Evolutionary conservation across 2,888 invertebrate genomes (phyloP), one percentile per base, ranked within the genome.

Genomic region (Troilus luridus): DNA sequence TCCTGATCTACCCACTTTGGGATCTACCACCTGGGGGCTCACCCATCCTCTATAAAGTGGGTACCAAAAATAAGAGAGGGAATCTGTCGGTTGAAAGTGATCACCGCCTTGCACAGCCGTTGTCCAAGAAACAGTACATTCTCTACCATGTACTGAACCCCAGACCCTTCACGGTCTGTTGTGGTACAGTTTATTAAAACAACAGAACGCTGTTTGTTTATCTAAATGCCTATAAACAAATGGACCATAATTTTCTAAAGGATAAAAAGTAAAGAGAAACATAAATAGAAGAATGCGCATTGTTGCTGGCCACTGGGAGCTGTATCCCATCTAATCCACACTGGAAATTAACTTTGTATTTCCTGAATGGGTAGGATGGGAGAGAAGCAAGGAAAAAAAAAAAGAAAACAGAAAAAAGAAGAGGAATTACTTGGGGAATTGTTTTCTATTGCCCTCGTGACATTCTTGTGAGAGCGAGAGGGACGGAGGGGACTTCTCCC

Each of bases 361-460:
- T 85, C 56, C 85, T 54, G 85, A 85, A 85, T 56, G 85, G 56
- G 56, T 58, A 3, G 85, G 56, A 85, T 56, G 54, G 85, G 0
- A 41, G 77, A 12, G 12, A 11, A 21, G 85, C 14, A 19, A 67
- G 56, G 56, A 21, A n/a, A n/a, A 56, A 24, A 7, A 14, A 24
- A 67, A 24, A 67, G 12, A 24, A 24, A 67, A 62, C n/a, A 67
- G 24, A 67, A 56, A 56, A 58, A 85, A 12, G 9, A n/a, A 58
- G 85, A 58, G 85, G 85, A 85, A 85, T 85, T 85, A 85, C 85
- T 85, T 85, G 56, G 56, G 56, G 85, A 85, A 85, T 85, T 85
- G 85, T 85, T 85, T 85, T 85, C 56, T 56, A 5, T 58, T 85
- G 56, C 21, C 85, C 81, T 11, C 56, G 56, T 85, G 85, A 56